phyloP scores from a whole-genome alignment of 2,888 invertebrate genomes.

The Lapara coniferarum region DNA sequence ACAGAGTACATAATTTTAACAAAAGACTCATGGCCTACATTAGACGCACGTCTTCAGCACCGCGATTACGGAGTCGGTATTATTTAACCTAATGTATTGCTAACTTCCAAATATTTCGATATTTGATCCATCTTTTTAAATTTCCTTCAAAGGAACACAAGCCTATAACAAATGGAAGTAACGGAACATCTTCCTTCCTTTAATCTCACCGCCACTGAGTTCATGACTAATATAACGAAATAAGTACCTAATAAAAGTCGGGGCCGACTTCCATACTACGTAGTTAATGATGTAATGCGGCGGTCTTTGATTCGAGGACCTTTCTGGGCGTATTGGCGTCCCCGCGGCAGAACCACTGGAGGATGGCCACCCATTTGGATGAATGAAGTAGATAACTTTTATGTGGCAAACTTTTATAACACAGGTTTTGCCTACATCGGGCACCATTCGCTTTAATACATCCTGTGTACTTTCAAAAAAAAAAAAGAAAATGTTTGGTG shows the following conservation, averaged over 20 bases:
- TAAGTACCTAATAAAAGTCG: constrained; percentile 20
- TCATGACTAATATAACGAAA: constrained; percentile 14
- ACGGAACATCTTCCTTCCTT: constrained; percentile 17
- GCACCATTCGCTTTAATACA: no score
- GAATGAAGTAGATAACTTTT: no score
- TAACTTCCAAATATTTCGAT: neutral
- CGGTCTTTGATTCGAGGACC: constrained; percentile 1
- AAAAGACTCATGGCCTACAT: neutral
- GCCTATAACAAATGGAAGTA: constrained; percentile 10
- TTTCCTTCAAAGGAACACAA: neutral
- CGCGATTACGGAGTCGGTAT: neutral
- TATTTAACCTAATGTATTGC: neutral
- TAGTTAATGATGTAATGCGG: neutral
- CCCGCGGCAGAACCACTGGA: neutral
- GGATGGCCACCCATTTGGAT: neutral
- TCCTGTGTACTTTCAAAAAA: no score
- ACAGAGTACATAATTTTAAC: neutral
- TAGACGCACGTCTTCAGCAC: neutral
- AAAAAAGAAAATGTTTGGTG: no score
- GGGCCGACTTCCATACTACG: constrained; percentile 3
- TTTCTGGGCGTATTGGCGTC: neutral
- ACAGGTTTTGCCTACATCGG: no score
- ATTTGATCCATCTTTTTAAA: neutral
- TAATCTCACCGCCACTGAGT: constrained; percentile 2
- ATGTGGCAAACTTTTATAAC: no score